A percentile compares a stretch with the other conserved stretches of the same genome.
Conservation (phyloP, 2,113 vertebrate species). For the Nettapus auritus region DNA sequence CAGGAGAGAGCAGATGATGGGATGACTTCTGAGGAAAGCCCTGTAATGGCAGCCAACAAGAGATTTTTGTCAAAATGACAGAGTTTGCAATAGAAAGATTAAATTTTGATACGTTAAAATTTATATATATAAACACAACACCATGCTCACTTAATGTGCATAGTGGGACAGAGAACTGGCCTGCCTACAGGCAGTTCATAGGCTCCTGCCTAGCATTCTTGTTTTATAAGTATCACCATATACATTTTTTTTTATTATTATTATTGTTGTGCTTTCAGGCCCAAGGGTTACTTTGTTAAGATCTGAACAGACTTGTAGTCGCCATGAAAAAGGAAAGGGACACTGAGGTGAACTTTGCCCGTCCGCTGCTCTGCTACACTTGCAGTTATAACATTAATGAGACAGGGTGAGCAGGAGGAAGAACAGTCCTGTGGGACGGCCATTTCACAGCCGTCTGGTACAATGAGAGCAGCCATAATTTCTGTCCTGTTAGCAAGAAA, state of each 20-base stretch:
- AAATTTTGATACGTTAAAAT: background rate
- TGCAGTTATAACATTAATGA: background rate
- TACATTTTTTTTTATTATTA: background rate
- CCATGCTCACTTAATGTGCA: background rate
- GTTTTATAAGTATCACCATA: background rate
- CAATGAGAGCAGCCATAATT: background rate
- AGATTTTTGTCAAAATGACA: background rate
- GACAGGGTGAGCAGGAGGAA: slow-evolving; percentile 34
- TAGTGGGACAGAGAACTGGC: background rate
- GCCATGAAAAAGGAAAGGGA: background rate
- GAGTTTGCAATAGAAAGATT: background rate
- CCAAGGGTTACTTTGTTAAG: slow-evolving; percentile 22
- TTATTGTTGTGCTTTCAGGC: slow-evolving; percentile 11
- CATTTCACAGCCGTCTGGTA: background rate
- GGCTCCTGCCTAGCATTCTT: background rate
- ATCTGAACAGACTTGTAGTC: slow-evolving; percentile 30
- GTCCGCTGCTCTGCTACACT: background rate
- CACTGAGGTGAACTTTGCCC: background rate
- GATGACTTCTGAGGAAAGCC: background rate
- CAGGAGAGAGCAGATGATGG: background rate
- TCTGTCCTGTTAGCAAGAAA: background rate
- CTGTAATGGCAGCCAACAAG: background rate
- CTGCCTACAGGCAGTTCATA: background rate
- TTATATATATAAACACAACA: background rate
- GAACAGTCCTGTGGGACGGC: slow-evolving; percentile 18